Conservation (phyloP, 2,113 vertebrate species). For the Butorides virescens region DNA sequence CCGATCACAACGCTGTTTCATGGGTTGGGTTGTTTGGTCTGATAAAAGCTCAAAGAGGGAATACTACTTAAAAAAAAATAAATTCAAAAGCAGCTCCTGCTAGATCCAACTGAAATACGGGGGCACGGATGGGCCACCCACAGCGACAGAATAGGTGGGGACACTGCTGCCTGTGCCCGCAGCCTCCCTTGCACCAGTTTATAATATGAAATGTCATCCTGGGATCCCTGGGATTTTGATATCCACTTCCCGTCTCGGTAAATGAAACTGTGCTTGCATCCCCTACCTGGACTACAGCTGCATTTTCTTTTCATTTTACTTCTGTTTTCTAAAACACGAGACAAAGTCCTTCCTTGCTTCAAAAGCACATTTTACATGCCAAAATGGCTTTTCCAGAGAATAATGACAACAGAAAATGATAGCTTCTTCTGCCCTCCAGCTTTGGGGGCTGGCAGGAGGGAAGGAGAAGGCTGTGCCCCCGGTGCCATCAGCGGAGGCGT, state of each 20-base stretch:
- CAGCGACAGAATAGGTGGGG: not conserved
- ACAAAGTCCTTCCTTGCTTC: not conserved
- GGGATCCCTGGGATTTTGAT: not conserved
- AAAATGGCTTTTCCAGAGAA: not conserved
- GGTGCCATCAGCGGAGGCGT: not conserved
- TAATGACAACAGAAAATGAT: not conserved
- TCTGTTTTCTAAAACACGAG: not conserved
- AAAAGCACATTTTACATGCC: not conserved
- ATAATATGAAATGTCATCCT: not conserved
- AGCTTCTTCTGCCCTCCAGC: not conserved
- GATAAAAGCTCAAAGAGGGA: not conserved
- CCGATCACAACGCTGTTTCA: not conserved
- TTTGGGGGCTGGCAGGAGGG: not conserved
- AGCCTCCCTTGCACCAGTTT: no score
- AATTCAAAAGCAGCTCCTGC: not conserved
- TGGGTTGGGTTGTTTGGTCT: rapidly evolving
- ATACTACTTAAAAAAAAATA: not conserved
- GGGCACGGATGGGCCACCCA: rapidly evolving
- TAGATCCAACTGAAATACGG: not conserved
- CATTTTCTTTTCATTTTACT: not conserved
- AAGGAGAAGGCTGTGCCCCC: not conserved
- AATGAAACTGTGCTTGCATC: not conserved
- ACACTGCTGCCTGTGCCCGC: not conserved
- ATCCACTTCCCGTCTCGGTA: not conserved
- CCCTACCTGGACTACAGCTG: not conserved